Conservation (phyloP, 2,888 invertebrate genomes). For the Drosophila nr. perissopoda region DNA sequence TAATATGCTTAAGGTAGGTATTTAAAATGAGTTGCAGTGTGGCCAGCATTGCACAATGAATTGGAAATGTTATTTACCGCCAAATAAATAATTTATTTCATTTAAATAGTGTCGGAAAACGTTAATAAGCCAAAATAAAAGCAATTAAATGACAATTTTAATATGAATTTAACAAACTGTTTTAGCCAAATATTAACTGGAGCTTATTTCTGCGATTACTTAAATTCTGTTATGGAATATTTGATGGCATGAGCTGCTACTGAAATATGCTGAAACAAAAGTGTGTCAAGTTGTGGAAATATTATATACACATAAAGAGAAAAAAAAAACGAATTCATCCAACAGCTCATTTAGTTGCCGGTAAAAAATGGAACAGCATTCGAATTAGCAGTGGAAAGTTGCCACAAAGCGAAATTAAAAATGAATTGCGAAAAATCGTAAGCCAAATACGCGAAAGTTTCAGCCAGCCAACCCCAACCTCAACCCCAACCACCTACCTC, state of each 20-base stretch:
- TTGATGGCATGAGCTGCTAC: background rate
- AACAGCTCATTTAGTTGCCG: conserved; percentile 35
- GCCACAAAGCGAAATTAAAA: conserved; percentile 58
- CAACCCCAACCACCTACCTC: background rate
- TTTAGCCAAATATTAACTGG: background rate
- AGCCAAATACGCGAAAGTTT: conserved; percentile 40
- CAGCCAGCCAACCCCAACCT: background rate
- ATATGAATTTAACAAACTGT: background rate
- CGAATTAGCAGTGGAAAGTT: conserved; percentile 43
- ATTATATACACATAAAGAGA: background rate
- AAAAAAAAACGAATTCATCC: background rate
- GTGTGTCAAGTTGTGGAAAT: background rate
- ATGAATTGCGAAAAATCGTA: conserved; percentile 61
- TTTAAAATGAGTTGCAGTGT: background rate
- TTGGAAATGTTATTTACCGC: background rate
- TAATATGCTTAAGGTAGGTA: background rate
- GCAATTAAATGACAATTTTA: background rate
- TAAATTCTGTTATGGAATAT: background rate
- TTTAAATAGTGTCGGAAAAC: background rate
- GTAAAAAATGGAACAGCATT: conserved; percentile 15
- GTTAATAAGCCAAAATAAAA: background rate
- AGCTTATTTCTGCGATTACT: background rate
- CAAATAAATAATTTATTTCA: background rate
- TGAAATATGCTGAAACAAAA: conserved; percentile 15
- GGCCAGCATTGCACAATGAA: background rate